phyloP scores from a whole-genome alignment of 2,113 vertebrate species.

The Ranitomeya variabilis region DNA sequence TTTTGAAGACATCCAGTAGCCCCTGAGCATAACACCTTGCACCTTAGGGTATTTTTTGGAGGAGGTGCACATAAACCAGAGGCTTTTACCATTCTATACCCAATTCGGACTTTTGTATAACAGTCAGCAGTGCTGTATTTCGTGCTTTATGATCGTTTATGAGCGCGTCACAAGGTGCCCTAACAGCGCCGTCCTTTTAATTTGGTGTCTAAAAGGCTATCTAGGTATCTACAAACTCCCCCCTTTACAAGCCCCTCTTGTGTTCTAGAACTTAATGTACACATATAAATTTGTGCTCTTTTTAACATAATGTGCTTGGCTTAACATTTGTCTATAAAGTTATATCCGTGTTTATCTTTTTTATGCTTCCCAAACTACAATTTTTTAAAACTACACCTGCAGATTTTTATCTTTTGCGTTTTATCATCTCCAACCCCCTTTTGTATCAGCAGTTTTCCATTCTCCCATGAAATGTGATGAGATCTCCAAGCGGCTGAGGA shows the following conservation, averaged over 20 bases:
- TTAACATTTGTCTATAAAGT: slow-evolving; percentile 62
- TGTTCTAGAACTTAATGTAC: slow-evolving; percentile 52
- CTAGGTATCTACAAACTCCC: slow-evolving; percentile 30
- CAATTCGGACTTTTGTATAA: too few relatives aligned
- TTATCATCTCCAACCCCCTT: slow-evolving; percentile 74
- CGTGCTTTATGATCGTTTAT: neutral
- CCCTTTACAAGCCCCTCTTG: slow-evolving; percentile 47
- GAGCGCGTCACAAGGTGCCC: slow-evolving; percentile 6
- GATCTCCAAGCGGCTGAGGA: slow-evolving; percentile 71
- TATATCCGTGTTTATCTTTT: slow-evolving; percentile 65
- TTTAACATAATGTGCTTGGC: slow-evolving; percentile 47
- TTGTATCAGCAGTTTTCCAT: slow-evolving; percentile 75
- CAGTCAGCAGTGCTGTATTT: neutral
- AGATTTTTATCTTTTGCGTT: slow-evolving; percentile 81
- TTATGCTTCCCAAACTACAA: slow-evolving; percentile 72
- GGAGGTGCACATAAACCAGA: neutral
- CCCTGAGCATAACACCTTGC: too few relatives aligned
- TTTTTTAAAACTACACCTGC: slow-evolving; percentile 77
- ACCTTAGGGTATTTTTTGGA: neutral
- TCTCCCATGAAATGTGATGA: slow-evolving; percentile 84
- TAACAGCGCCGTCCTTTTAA: slow-evolving; percentile 37
- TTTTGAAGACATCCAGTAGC: too few relatives aligned
- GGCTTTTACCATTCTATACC: neutral
- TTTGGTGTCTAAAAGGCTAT: slow-evolving; percentile 29
- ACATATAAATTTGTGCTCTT: slow-evolving; percentile 48